Evolutionary conservation across 2,797 vertebrate genomes (phyloP).

Genomic region (Hozukius guyotensis): DNA sequence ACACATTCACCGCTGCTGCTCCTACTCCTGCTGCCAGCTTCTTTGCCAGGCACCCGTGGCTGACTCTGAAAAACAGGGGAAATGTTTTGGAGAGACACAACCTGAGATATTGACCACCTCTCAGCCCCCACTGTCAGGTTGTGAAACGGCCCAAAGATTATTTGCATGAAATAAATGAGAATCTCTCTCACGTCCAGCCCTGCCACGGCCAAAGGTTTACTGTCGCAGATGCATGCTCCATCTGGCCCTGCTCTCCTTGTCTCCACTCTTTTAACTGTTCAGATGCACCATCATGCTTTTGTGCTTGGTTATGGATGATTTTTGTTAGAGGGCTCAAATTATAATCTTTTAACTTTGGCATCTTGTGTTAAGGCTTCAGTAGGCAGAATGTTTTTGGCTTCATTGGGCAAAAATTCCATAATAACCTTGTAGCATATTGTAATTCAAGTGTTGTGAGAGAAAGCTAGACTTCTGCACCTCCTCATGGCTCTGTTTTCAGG

Average conservation of each 20-base stretch:
- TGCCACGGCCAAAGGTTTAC: constrained; percentile 78
- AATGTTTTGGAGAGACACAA: constrained; percentile 53
- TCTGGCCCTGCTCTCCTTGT: constrained; percentile 69
- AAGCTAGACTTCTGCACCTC: rapidly evolving
- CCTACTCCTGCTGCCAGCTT: not conserved
- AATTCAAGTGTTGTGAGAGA: too few species aligned
- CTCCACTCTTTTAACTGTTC: constrained; percentile 20
- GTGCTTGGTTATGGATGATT: not conserved
- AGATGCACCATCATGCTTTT: not conserved
- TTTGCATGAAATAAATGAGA: constrained; percentile 85
- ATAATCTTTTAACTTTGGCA: not conserved
- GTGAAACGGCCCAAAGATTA: constrained; percentile 69
- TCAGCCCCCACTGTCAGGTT: constrained; percentile 70
- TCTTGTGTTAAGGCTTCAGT: not conserved
- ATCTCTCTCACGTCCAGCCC: constrained; percentile 69
- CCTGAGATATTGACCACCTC: constrained; percentile 65
- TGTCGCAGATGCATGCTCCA: constrained; percentile 81
- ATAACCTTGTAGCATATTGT: too few species aligned
- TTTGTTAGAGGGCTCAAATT: not conserved
- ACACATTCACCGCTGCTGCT: not conserved
- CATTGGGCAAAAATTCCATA: too few species aligned
- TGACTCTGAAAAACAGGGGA: constrained; percentile 29
- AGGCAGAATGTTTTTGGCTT: too few species aligned
- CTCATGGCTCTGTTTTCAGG: too few species aligned
- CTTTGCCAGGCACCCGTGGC: constrained; percentile 31